Base-by-base conservation (phyloP, 2,888 invertebrate species). In the Ashinkailepas kermadecensis region DNA sequence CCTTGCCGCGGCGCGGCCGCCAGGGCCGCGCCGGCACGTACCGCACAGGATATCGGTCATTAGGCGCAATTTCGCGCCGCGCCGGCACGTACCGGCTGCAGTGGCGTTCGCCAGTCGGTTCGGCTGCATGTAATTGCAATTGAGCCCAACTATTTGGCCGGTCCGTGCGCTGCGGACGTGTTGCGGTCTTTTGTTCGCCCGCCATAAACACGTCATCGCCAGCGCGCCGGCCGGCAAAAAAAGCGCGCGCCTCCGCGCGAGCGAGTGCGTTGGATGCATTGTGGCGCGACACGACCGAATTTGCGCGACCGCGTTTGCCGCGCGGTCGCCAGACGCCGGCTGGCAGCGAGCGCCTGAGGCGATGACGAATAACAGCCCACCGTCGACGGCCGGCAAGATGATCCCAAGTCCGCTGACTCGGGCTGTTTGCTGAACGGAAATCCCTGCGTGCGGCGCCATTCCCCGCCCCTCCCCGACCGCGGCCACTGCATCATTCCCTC, bases 81-180 rank as follows among this genome's bases (percentile, higher is more conserved):
- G 74, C 21, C 18, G 74, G 74, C 74, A 74, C 74, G 74, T 74
- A 74, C 74, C 39, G 54, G 23, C 23, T 39, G 23, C 23, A 25
- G 70, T 23, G 39, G 13, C 25, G 70, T 70, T 70, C 39, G 74
- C 21, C 23, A 74, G 56, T 21, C 54, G 39, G 39, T 1, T 39
- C 39, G 54, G 54, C 56, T 74, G 74, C 74, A 74, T 54, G 74
- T 56, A 56, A 18, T 74, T 56, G 74, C 70, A 70, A 70, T 70
- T 23, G 70, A 70, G 70, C 25, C 23, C 15, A 15, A 15, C 70
- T 15, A 4, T 25, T 70, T 39, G 39, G 25, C 39, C 25, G 12
- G 70, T 25, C 70, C 39, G 70, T 70, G 70, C 70, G 70, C 39
- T 25, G 39, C 39, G 39, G 70, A 70, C 70, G 70, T 70, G 70